Evolutionary conservation across 2,888 invertebrate genomes (phyloP).

Genomic region (Catocala fraxini): DNA sequence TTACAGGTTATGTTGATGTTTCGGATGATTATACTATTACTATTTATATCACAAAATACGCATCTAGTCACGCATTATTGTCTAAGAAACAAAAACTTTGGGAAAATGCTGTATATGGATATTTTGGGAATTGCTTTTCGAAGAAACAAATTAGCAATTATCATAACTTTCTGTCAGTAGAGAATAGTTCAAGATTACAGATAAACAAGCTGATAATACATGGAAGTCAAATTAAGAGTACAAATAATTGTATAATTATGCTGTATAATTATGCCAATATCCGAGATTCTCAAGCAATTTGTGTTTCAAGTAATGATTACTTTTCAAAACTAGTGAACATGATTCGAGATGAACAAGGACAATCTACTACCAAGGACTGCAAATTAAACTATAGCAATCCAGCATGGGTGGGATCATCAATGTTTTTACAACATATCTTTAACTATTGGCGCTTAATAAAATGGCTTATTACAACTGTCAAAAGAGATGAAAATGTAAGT

Average conservation of each 20-base stretch:
- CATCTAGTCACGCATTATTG: constrained; percentile 40
- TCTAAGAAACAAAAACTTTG: constrained; percentile 33
- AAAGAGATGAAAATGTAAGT: constrained; percentile 69
- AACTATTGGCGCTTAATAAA: constrained; percentile 69
- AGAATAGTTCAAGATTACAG: constrained; percentile 41
- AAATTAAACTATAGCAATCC: constrained; percentile 51
- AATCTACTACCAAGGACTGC: constrained; percentile 24
- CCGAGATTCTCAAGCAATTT: constrained; percentile 70
- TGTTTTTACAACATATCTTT: constrained; percentile 74
- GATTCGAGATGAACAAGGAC: constrained; percentile 58
- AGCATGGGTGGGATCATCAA: constrained; percentile 70
- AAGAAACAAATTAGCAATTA: constrained; percentile 33
- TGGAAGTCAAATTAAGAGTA: constrained; percentile 49
- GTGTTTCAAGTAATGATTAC: constrained; percentile 60
- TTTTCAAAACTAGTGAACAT: constrained; percentile 66
- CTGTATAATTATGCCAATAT: constrained; percentile 73
- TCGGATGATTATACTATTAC: constrained; percentile 50
- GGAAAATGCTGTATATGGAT: constrained; percentile 63
- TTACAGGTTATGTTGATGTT: constrained; percentile 62
- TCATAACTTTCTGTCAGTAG: constrained; percentile 56
- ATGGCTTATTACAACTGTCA: constrained; percentile 67
- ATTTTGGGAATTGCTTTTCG: constrained; percentile 43
- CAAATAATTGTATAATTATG: constrained; percentile 65
- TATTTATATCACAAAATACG: constrained; percentile 68
- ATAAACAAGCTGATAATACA: constrained; percentile 62